Evolutionary conservation across 1,140 invertebrate species (phyloP).

Genomic region (Choristoneura fumiferana): DNA sequence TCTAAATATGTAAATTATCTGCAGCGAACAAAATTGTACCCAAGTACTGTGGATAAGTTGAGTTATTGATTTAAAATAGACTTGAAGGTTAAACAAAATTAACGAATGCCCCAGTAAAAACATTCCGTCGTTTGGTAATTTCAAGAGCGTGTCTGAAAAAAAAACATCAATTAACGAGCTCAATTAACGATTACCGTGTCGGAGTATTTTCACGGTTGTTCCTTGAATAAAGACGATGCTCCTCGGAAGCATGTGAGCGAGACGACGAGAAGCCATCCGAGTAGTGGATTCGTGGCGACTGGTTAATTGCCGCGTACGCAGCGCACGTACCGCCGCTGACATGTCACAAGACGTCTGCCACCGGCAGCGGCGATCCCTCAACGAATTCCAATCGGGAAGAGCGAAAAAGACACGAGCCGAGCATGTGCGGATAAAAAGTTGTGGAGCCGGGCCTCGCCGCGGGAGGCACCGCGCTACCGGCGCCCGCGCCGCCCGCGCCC

Average conservation of each 20-base stretch:
- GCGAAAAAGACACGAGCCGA: slow-evolving; percentile 75
- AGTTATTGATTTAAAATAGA: too few species aligned
- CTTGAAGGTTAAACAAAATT: not conserved
- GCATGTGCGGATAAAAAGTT: slow-evolving; percentile 68
- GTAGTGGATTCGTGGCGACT: slow-evolving; percentile 47
- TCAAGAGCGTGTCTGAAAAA: slow-evolving; percentile 11
- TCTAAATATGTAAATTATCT: too few species aligned
- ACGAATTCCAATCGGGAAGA: slow-evolving; percentile 74
- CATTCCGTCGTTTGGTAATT: slow-evolving; percentile 9
- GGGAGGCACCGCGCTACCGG: slow-evolving; percentile 51
- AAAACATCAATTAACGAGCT: slow-evolving; percentile 42
- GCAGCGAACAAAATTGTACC: too few species aligned
- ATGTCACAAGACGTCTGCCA: slow-evolving; percentile 73
- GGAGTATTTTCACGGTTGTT: slow-evolving; percentile 58
- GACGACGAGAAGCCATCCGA: slow-evolving; percentile 38
- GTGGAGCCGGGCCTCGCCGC: slow-evolving; percentile 53
- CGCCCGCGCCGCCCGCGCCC: slow-evolving; percentile 34
- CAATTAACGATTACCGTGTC: slow-evolving; percentile 43
- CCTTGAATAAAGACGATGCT: slow-evolving; percentile 53
- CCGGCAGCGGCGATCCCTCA: slow-evolving; percentile 70
- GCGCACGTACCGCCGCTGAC: slow-evolving; percentile 65
- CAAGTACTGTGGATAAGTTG: too few species aligned
- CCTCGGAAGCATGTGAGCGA: slow-evolving; percentile 42
- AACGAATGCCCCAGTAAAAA: not conserved
- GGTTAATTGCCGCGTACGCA: slow-evolving; percentile 70